Evolutionary conservation across 2,888 invertebrate species (phyloP).

Genomic region (Apamea epomidion): DNA sequence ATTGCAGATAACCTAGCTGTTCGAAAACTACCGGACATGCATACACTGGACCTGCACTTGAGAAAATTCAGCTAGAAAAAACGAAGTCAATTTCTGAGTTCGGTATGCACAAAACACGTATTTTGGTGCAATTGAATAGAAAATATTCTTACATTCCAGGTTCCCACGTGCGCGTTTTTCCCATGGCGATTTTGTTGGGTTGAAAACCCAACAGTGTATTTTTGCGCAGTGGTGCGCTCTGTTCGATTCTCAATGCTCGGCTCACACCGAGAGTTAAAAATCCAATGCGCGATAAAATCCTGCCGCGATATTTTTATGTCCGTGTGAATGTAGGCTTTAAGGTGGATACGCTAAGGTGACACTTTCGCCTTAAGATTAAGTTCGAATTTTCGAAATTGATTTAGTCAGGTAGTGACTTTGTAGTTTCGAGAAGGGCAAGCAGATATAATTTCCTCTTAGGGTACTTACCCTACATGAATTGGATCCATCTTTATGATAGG

Average conservation of each 20-base stretch:
- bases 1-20: background rate
- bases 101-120: background rate
- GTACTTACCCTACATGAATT: slow-evolving; percentile 49
- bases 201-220: background rate
- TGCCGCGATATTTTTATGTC: background rate
- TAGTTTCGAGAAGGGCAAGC: slow-evolving; percentile 1
- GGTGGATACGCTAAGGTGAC: no score
- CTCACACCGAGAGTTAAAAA: background rate
- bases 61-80: background rate
- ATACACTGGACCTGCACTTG: background rate
- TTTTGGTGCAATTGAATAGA: background rate
- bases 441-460: background rate
- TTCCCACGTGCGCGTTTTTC: background rate
- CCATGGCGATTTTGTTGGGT: background rate
- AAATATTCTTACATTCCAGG: background rate
- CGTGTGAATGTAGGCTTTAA: no score
- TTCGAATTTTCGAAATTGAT: background rate
- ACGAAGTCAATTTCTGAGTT: background rate
- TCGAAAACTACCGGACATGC: background rate
- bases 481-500: slow-evolving; percentile 47
- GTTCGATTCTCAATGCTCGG: background rate
- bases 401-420: background rate
- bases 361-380: background rate
- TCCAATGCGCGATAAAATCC: background rate
- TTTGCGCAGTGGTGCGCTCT: no score